Conservation (phyloP, 1,140 invertebrate genomes). For the Brachionus calyciflorus region DNA sequence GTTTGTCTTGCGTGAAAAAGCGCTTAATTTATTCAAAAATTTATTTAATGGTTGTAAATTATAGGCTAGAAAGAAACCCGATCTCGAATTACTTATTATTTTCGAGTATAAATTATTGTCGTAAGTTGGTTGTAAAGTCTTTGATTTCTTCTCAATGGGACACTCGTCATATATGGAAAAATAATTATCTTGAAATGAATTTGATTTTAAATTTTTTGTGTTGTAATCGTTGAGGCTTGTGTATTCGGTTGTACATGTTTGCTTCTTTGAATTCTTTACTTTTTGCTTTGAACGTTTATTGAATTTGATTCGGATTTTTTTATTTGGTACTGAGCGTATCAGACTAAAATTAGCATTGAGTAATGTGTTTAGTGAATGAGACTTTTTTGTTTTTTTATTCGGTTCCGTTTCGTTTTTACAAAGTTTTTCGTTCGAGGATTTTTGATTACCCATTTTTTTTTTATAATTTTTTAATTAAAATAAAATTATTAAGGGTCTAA, state of each 20-base stretch:
- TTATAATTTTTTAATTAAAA: no score
- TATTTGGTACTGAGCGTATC: background rate
- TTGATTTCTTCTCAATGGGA: background rate
- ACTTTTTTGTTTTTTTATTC: background rate
- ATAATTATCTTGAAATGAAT: background rate
- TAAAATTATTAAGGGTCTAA: no score
- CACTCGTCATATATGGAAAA: background rate
- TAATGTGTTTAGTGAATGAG: slow-evolving; percentile 8
- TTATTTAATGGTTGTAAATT: background rate
- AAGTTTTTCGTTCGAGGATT: background rate
- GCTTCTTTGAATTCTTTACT: background rate
- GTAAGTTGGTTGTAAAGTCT: background rate
- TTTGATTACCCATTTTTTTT: slow-evolving; percentile 19
- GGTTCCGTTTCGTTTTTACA: background rate
- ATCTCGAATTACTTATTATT: background rate
- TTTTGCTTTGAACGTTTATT: background rate
- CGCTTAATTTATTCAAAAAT: background rate
- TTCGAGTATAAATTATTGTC: background rate
- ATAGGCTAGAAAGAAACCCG: background rate
- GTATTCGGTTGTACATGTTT: background rate
- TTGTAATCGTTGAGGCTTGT: slow-evolving; percentile 14
- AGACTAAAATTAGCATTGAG: background rate
- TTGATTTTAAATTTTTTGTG: background rate
- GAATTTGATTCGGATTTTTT: background rate
- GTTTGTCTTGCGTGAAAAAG: background rate